A percentile compares a stretch with the other conserved stretches of the same genome.
Evolutionary conservation across 2,888 invertebrate genomes (phyloP).

Genomic region (Byasa hedistus): DNA sequence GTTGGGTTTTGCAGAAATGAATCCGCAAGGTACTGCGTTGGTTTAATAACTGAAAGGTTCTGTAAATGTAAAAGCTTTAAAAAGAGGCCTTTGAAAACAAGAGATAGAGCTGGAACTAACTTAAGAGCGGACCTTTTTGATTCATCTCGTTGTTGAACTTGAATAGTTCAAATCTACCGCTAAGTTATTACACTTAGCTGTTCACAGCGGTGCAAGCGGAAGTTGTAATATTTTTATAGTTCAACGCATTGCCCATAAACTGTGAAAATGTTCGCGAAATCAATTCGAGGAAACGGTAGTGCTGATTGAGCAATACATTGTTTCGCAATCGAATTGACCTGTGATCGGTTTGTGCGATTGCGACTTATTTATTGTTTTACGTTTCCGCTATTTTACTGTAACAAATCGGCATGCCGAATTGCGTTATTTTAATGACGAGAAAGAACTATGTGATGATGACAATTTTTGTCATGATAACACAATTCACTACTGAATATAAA

Average conservation of each 20-base stretch:
- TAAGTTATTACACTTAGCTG: constrained; percentile 2
- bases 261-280: constrained; percentile 5
- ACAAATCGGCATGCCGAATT: not conserved
- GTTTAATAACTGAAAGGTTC: no score
- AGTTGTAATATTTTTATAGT: constrained; percentile 26
- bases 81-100: no score
- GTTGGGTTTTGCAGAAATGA: no score
- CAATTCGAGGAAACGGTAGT: constrained; percentile 4
- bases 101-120: no score
- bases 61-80: no score
- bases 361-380: constrained; percentile 3
- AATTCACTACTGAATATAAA: no score
- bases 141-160: no score
- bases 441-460: no score
- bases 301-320: constrained; percentile 18
- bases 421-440: not conserved
- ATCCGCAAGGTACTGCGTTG: no score
- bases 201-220: constrained; percentile 14
- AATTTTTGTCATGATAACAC: no score
- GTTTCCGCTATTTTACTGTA: not conserved
- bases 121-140: no score
- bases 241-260: constrained; percentile 16
- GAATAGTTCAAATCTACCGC: no score
- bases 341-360: not conserved
- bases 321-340: constrained; percentile 21